Percentiles rank a stretch among this genome's conserved stretches.
Evolutionary conservation across 2,888 invertebrate species (phyloP).

Genomic region (Drosophila picticornis): DNA sequence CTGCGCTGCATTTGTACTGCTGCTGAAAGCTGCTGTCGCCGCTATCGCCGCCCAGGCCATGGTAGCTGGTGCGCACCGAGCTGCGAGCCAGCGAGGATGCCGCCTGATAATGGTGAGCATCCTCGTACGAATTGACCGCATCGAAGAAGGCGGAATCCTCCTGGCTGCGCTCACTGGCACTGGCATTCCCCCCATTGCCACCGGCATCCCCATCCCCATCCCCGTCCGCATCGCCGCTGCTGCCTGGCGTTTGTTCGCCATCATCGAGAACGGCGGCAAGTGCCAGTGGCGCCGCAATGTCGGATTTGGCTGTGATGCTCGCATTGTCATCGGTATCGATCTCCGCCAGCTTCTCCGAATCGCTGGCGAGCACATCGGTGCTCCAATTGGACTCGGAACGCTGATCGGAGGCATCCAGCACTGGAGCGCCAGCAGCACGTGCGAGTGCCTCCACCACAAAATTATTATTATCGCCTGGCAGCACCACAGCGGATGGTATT

Average conservation of each 20-base stretch:
- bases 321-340: slow-evolving; percentile 89
- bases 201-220: neutral
- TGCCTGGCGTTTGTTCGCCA: slow-evolving; percentile 76
- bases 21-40: slow-evolving; percentile 84
- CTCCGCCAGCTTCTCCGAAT: slow-evolving; percentile 96
- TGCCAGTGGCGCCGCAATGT: slow-evolving; percentile 87
- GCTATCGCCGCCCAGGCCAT: slow-evolving; percentile 80
- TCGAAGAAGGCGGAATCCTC: slow-evolving; percentile 84
- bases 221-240: slow-evolving; percentile 73
- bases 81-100: slow-evolving; percentile 84
- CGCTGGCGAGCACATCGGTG: slow-evolving; percentile 97
- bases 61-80: slow-evolving; percentile 84
- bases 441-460: slow-evolving; percentile 82
- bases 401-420: slow-evolving; percentile 93
- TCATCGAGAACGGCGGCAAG: slow-evolving; percentile 63
- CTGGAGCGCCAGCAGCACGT: slow-evolving; percentile 61
- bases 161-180: slow-evolving; percentile 82
- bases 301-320: slow-evolving; percentile 90
- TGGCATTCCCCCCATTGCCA: slow-evolving; percentile 56
- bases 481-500: slow-evolving; percentile 85
- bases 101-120: slow-evolving; percentile 74
- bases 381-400: slow-evolving; percentile 99
- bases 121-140: slow-evolving; percentile 81
- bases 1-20: slow-evolving; percentile 83
- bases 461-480: slow-evolving; percentile 85